Base-by-base conservation (phyloP, 2,797 vertebrate species). In the Perodicticus potto region DNA sequence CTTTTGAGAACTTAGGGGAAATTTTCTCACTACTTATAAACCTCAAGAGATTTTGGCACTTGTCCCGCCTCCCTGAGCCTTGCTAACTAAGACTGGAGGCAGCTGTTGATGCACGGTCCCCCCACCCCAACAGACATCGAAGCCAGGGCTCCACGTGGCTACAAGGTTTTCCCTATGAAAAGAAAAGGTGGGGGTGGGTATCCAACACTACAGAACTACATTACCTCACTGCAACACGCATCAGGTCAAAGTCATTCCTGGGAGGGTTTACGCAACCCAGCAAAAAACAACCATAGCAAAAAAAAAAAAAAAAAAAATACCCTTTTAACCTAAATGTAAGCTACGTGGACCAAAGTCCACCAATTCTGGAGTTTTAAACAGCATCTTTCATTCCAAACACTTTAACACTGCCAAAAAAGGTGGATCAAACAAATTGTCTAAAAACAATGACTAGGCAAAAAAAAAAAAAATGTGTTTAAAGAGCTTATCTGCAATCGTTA, bases 401-500 rank as follows among this genome's bases (percentile, higher is more conserved):
- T 70, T 70, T 32, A 61, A 16, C 65, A 32, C 77, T 88, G 92
- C 88, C 94, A 92, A 85, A 87, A 59, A 63, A 45, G 34, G 27
- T 34, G 13, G 32, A 25, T 7, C 4, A 88, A 85, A 72, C 73
- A 87, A 3, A 25, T 3, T 61, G 59, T 37, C 94, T 72, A 93
- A 67, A 92, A 95, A 96, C 96, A 96, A 97, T 98, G 98, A 98
- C 97, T 96, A 97, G 97, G 98, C 98, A 98, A 98, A 98, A 98
- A 55, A 17, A 13, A 81, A 49, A 96, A 34, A 95, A 81, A 96
- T 83, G 0, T n/a, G 45, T 93, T 96, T 74, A 57, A 80, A 95
- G 65, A 97, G 94, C 96, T 98, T 91, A 98, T 7, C 74, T 81
- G 12, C 43, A 10, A 8, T 9, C 85, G 65, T 34, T 89, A 82